Evolutionary conservation across 2,797 vertebrate species (phyloP).

Genomic region (Neosalanx taihuensis): DNA sequence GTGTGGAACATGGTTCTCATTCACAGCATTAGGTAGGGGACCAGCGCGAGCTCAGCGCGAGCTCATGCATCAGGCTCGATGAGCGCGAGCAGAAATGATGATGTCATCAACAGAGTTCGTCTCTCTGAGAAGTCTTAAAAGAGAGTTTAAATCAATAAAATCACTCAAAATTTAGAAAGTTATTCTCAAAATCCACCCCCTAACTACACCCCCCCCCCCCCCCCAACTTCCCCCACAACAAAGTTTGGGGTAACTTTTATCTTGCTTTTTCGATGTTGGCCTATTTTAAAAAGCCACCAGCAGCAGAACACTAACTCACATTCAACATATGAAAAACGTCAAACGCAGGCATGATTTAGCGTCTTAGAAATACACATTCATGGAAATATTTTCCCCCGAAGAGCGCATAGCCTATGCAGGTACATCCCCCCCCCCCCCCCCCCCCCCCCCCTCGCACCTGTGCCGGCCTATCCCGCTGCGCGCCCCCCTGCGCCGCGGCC

Average conservation of each 20-base stretch:
- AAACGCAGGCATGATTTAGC: background rate
- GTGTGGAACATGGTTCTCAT: slow-evolving; percentile 66
- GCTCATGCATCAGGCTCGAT: slow-evolving; percentile 60
- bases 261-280: no score
- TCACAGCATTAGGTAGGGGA: slow-evolving; percentile 68
- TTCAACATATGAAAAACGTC: background rate
- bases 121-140: slow-evolving; percentile 33
- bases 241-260: no score
- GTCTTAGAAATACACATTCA: background rate
- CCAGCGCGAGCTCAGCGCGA: slow-evolving; percentile 55
- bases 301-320: no score
- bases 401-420: slow-evolving; percentile 42
- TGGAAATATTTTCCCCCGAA: slow-evolving; percentile 44
- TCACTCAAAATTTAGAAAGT: no score
- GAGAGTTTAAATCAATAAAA: no score
- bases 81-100: slow-evolving; percentile 67
- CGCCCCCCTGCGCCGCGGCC: slow-evolving; percentile 59
- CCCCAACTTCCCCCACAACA: no score
- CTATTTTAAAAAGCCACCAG: no score
- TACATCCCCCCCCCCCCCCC: slow-evolving; percentile 39
- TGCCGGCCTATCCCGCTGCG: slow-evolving; percentile 54
- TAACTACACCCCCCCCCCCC: no score
- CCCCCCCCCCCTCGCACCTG: slow-evolving; percentile 68
- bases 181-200: no score
- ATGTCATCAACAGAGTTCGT: slow-evolving; percentile 70